Conservation (phyloP, 2,113 vertebrate genomes). For the Boulengeromyrus knoepffleri region DNA sequence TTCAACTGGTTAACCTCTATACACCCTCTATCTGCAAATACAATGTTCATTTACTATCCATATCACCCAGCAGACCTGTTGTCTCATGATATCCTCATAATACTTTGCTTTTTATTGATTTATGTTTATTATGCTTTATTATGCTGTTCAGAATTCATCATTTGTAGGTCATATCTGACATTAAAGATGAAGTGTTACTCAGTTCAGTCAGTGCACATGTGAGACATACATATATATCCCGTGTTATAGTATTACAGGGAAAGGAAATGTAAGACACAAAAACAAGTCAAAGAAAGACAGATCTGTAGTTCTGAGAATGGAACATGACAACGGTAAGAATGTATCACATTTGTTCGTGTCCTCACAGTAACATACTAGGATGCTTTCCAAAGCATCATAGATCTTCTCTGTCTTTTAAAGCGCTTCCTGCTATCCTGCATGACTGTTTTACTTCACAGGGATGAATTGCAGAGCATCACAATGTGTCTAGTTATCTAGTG, state of each 20-base stretch:
- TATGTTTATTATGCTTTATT: neutral
- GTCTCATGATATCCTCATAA: neutral
- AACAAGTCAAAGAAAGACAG: neutral
- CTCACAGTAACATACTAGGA: neutral
- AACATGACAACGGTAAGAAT: neutral
- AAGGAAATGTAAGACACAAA: neutral
- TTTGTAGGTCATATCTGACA: neutral
- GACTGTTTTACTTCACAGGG: neutral
- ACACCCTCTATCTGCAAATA: neutral
- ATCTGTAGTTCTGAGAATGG: neutral
- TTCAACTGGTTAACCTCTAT: neutral
- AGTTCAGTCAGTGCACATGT: neutral
- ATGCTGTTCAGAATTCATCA: neutral
- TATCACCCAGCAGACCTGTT: neutral
- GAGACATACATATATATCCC: neutral
- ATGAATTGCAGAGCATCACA: neutral
- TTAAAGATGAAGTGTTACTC: neutral
- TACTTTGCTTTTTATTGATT: neutral
- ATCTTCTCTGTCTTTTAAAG: neutral
- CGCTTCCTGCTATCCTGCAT: neutral
- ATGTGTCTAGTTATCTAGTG: neutral
- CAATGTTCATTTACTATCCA: neutral
- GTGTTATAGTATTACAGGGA: neutral
- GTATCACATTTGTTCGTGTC: neutral
- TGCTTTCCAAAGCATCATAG: neutral